Percentiles rank a stretch among this genome's conserved stretches.
Conservation (phyloP, 1,140 invertebrate species). For the Drosophila seguyi region DNA sequence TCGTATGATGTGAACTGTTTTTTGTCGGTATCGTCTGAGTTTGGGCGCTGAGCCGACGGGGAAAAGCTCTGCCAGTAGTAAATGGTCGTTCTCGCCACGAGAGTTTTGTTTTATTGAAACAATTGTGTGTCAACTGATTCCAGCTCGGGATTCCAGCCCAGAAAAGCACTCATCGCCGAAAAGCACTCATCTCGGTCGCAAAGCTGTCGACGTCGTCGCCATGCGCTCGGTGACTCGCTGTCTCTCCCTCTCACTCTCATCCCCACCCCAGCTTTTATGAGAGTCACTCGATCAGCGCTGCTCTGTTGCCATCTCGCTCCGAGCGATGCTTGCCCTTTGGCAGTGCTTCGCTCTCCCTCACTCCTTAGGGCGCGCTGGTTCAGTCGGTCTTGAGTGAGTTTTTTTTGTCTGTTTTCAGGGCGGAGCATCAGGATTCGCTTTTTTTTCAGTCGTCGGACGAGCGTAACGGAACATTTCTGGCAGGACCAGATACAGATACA, state of each 20-base stretch:
- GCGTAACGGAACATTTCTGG: conserved; percentile 30
- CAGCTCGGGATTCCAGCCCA: conserved; percentile 25
- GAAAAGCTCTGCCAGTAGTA: conserved; percentile 35
- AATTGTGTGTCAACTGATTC: conserved; percentile 73
- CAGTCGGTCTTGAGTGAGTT: conserved; percentile 44
- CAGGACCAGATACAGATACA: conserved; percentile 10
- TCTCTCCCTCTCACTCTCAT: conserved; percentile 4
- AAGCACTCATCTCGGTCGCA: conserved; percentile 22
- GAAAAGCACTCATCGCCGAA: conserved; percentile 52
- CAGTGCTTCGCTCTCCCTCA: conserved; percentile 10
- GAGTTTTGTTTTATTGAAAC: conserved; percentile 66
- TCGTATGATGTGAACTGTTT: conserved; percentile 42
- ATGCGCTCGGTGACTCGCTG: conserved; percentile 16
- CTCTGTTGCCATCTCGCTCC: conserved; percentile 36
- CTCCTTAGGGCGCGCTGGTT: conserved; percentile 11
- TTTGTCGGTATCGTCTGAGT: conserved; percentile 19
- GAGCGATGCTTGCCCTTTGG: conserved; percentile 5
- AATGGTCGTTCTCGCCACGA: conserved; percentile 68
- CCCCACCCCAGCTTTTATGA: background rate
- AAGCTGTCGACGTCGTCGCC: conserved; percentile 59
- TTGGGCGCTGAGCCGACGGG: conserved; percentile 60
- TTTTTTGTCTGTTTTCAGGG: conserved; percentile 48
- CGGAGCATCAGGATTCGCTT: conserved; percentile 65
- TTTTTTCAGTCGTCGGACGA: conserved; percentile 12
- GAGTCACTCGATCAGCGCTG: conserved; percentile 12